Evolutionary conservation across 2,888 invertebrate species (phyloP).

Genomic region (Ophonus ardosiacus): DNA sequence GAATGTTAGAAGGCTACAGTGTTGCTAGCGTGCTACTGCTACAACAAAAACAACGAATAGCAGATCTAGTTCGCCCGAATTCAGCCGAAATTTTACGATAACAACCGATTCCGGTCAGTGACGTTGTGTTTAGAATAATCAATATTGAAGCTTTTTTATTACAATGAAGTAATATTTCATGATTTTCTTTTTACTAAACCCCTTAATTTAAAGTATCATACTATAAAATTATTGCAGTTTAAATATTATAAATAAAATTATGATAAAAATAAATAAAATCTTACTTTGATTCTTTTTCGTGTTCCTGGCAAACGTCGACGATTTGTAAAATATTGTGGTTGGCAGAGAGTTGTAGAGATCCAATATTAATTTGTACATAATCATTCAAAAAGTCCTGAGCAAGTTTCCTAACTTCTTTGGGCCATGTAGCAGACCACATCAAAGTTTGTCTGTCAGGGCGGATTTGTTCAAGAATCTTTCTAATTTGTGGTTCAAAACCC

Average conservation of each 20-base stretch:
- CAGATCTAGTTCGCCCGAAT: too few species aligned
- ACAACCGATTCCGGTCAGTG: too few species aligned
- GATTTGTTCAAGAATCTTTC: conserved; percentile 95
- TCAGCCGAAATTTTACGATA: too few species aligned
- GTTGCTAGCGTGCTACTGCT: too few species aligned
- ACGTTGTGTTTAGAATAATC: too few species aligned
- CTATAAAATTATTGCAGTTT: too few species aligned
- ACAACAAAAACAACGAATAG: too few species aligned
- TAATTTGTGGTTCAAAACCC: conserved; percentile 98
- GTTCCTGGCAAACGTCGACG: conserved; percentile 91
- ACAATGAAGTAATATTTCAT: too few species aligned
- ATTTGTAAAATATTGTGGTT: conserved; percentile 95
- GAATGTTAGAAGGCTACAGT: too few species aligned
- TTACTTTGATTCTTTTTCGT: conserved; percentile 84
- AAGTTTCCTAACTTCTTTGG: conserved; percentile 94
- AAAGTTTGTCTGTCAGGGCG: conserved; percentile 96
- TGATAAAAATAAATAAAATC: conserved; percentile 66
- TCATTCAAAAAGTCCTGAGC: conserved; percentile 95
- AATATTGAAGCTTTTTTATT: too few species aligned
- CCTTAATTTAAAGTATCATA: too few species aligned
- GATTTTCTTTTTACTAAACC: too few species aligned
- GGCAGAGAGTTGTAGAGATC: conserved; percentile 90
- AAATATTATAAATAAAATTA: background rate
- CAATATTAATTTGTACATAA: conserved; percentile 95
- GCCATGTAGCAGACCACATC: conserved; percentile 99